Evolutionary conservation across 2,797 vertebrate genomes (phyloP), one percentile per base, ranked within the genome.

Genomic region (Artibeus jamaicensis): DNA sequence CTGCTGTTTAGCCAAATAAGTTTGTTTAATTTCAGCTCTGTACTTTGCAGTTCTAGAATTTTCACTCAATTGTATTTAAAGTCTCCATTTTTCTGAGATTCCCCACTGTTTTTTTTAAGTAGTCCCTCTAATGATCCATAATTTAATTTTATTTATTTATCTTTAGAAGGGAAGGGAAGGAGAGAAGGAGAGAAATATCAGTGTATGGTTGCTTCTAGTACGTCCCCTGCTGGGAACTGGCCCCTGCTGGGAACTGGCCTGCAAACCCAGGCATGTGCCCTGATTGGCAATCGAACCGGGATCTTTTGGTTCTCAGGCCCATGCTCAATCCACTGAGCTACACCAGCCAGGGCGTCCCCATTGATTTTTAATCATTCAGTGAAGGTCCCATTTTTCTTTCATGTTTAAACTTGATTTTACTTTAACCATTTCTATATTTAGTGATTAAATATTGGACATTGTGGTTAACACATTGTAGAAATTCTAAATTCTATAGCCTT

Each of bases 11-110:
- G 26, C 22, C 85, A 5, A 5, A 55, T 84, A 4, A 57, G 1
- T 65, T 92, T 91, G n/a, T 85, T 88, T 48, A 21, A 70, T 78
- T 95, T 91, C 5, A 81, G 26, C 73, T 82, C 34, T 82, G 21
- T 93, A 48, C 11, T 95, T 85, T 78, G 88, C 21, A 91, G 59
- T 76, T 95, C 85, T 70, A 42, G 48, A 70, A 55, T 96, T 83
- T 93, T 96, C 44, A 78, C 86, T 42, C 44, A 32, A 5, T 48
- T 77, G 6, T 55, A 37, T 91, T 94, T 90, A 62, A n/a, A 90
- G 44, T 93, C 76, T 89, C 19, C 10, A 82, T 48, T 93, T 94
- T 29, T 70, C 32, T 86, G 55, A 83, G 37, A 70, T 68, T 89
- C 73, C 37, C 34, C 74, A 50, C 50, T n/a, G 32, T 18, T 73